Evolutionary conservation across 2,888 invertebrate species (phyloP).

Genomic region (Caenorhabditis sp.): DNA sequence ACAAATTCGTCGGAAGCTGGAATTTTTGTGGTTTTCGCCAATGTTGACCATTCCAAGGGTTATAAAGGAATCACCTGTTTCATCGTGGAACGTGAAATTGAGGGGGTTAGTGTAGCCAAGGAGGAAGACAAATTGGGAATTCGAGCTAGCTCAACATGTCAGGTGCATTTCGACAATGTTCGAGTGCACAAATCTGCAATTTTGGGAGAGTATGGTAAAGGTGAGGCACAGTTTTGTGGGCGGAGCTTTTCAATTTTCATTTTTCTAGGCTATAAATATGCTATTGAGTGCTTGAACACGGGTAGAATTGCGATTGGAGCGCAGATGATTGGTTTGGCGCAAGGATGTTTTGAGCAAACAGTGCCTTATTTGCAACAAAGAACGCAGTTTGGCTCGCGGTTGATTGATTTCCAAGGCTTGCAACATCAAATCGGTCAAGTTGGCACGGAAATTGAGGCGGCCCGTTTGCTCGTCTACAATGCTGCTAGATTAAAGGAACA

Average conservation of each 20-base stretch:
- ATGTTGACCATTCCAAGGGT: slow-evolving; percentile 58
- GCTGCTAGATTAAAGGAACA: slow-evolving; percentile 89
- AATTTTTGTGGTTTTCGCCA: slow-evolving; percentile 78
- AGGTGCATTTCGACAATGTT: slow-evolving; percentile 92
- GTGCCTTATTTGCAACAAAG: slow-evolving; percentile 91
- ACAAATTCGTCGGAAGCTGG: slow-evolving; percentile 92
- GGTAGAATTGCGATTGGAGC: slow-evolving; percentile 78
- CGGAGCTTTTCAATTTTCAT: neutral
- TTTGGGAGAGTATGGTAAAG: slow-evolving; percentile 66
- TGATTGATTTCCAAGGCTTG: slow-evolving; percentile 92
- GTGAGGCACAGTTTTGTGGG: slow-evolving; percentile 22
- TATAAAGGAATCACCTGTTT: slow-evolving; percentile 83
- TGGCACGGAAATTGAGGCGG: slow-evolving; percentile 87
- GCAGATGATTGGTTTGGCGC: slow-evolving; percentile 87
- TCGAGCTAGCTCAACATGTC: slow-evolving; percentile 85
- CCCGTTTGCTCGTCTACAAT: slow-evolving; percentile 89
- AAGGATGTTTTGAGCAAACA: slow-evolving; percentile 93
- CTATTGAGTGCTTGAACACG: slow-evolving; percentile 92
- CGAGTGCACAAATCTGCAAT: slow-evolving; percentile 74
- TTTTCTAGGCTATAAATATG: slow-evolving; percentile 89
- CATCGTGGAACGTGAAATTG: slow-evolving; percentile 86
- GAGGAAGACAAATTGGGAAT: slow-evolving; percentile 83
- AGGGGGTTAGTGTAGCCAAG: slow-evolving; percentile 85
- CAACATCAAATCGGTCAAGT: slow-evolving; percentile 92
- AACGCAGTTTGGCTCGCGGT: slow-evolving; percentile 88